Evolutionary conservation across 2,113 vertebrate genomes (phyloP).

Genomic region (Leptobrachium ailaonicum): DNA sequence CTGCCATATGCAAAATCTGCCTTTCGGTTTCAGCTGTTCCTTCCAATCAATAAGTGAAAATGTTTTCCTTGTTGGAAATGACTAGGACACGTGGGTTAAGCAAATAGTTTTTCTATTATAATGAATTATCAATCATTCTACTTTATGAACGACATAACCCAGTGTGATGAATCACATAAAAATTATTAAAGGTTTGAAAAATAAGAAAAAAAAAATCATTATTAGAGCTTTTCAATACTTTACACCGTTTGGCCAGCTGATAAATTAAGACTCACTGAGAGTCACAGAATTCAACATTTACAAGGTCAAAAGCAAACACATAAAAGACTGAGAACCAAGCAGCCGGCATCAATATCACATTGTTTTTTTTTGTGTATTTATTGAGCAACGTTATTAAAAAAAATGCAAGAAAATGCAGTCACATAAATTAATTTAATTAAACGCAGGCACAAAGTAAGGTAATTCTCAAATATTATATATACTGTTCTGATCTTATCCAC

Average conservation of each 20-base stretch:
- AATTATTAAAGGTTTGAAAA: neutral
- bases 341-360: neutral
- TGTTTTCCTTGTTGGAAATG: conserved; percentile 16
- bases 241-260: neutral
- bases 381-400: no score
- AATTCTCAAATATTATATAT: neutral
- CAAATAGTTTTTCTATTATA: conserved; percentile 34
- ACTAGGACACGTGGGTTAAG: conserved; percentile 13
- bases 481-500: conserved; percentile 4
- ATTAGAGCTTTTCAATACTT: neutral
- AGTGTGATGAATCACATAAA: neutral
- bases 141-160: conserved; percentile 1
- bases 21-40: no score
- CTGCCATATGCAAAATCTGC: no score
- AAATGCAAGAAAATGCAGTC: no score
- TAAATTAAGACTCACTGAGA: neutral
- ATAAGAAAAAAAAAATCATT: neutral
- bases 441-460: neutral
- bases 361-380: neutral
- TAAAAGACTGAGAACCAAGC: neutral
- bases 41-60: conserved; percentile 14
- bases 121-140: conserved; percentile 23
- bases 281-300: neutral
- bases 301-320: neutral
- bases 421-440: neutral